These are phyloP conservation scores for Tetramorium alpestre DNA, from an alignment of 1,140 invertebrate genomes.

Conservation along the genomic window DNA sequence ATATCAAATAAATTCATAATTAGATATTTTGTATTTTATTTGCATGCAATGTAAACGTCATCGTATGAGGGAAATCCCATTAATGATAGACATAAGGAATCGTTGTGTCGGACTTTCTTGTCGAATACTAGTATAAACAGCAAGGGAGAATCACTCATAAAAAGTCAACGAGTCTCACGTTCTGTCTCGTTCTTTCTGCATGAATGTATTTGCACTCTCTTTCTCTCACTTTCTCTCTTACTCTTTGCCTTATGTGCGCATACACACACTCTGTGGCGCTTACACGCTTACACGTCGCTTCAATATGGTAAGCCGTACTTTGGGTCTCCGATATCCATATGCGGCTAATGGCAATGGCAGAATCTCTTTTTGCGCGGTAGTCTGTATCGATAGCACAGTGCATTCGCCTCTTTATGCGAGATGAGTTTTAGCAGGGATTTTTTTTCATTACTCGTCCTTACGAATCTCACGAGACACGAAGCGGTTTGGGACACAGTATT, in stretches of 20 bases:
- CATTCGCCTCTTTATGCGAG: conserved; percentile 42
- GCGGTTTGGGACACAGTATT: neutral
- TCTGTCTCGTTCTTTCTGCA: neutral
- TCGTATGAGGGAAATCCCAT: neutral
- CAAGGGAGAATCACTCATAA: conserved; percentile 15
- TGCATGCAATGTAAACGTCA: neutral
- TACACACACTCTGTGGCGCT: conserved; percentile 15
- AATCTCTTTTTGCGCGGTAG: conserved; percentile 52
- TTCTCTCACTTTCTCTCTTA: neutral
- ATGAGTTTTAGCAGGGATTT: conserved; percentile 26
- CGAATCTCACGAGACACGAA: conserved; percentile 24
- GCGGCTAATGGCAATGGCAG: conserved; percentile 40
- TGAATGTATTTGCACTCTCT: neutral
- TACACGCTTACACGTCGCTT: conserved; percentile 19
- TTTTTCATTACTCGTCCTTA: conserved; percentile 18
- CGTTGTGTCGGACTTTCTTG: conserved; percentile 11
- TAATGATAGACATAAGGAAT: conserved; percentile 18
- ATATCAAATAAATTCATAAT: neutral
- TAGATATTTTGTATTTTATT: neutral
- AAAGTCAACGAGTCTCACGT: conserved; percentile 35
- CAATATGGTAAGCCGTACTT: conserved; percentile 42
- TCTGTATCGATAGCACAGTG: conserved; percentile 53
- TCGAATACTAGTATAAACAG: conserved; percentile 17
- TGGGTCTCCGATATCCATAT: conserved; percentile 50
- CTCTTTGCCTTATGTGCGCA: neutral